These are phyloP conservation scores for Gnathonemus longibarbis DNA, from an alignment of 2,113 vertebrate species.

Conservation along the genomic window DNA sequence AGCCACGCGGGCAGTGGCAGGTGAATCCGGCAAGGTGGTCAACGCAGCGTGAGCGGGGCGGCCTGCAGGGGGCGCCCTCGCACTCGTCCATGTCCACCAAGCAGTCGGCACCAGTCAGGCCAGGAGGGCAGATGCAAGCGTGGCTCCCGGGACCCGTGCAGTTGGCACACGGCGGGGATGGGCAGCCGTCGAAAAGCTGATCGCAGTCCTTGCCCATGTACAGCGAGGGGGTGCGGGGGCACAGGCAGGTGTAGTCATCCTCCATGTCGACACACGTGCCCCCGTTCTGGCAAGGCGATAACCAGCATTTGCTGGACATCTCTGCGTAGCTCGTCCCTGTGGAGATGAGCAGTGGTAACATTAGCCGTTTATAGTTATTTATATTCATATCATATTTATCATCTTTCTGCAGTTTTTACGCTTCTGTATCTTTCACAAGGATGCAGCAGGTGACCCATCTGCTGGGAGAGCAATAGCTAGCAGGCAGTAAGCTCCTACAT, in stretches of 20 bases:
- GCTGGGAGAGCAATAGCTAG: background rate
- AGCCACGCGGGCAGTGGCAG: slow-evolving; percentile 64
- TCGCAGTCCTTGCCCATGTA: slow-evolving; percentile 65
- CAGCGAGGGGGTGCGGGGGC: slow-evolving; percentile 47
- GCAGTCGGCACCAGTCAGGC: slow-evolving; percentile 54
- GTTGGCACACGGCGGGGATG: slow-evolving; percentile 37
- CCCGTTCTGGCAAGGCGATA: slow-evolving; percentile 68
- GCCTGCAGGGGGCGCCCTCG: slow-evolving; percentile 59
- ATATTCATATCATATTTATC: background rate
- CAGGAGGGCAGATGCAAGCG: slow-evolving; percentile 59
- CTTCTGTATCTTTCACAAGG: background rate
- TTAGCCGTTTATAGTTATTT: background rate
- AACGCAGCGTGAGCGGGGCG: slow-evolving; percentile 49
- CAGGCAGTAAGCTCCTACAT: background rate
- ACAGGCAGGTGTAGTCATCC: slow-evolving; percentile 64
- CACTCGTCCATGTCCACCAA: slow-evolving; percentile 50
- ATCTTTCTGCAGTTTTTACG: background rate
- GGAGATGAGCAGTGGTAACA: background rate
- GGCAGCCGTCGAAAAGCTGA: slow-evolving; percentile 61
- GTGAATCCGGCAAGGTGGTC: slow-evolving; percentile 43
- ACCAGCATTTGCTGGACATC: slow-evolving; percentile 58
- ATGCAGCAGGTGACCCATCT: background rate
- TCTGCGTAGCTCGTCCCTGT: slow-evolving; percentile 58
- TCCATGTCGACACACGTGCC: slow-evolving; percentile 59
- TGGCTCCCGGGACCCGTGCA: slow-evolving; percentile 58